A percentile compares a stretch with the other conserved stretches of the same genome.
phyloP scores from a whole-genome alignment of 2,888 invertebrate species.

The Gasteruption jaculator region DNA sequence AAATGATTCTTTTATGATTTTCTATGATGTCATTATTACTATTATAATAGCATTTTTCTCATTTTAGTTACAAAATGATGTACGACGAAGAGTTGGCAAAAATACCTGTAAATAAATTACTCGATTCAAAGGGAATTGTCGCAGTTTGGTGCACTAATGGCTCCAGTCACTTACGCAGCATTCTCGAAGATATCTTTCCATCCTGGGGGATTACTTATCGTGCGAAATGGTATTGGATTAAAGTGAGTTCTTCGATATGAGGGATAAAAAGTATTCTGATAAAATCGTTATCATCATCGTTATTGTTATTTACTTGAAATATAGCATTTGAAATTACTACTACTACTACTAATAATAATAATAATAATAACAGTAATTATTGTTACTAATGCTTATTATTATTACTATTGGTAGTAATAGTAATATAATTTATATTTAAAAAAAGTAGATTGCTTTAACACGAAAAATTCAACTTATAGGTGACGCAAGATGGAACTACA shows the following conservation, averaged over 20 bases:
- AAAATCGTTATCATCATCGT: not conserved
- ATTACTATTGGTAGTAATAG: not conserved
- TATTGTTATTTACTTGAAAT: not conserved
- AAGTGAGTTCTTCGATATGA: conserved; percentile 58
- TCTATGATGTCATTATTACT: no score
- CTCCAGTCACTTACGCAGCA: conserved; percentile 61
- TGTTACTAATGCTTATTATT: not conserved
- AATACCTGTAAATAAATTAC: conserved; percentile 66
- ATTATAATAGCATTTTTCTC: no score
- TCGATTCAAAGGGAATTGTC: conserved; percentile 64
- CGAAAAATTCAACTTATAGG: conserved; percentile 46
- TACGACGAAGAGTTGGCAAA: conserved; percentile 68
- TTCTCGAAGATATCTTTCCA: conserved; percentile 71
- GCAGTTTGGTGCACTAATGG: conserved; percentile 94
- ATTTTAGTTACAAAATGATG: conserved; percentile 74
- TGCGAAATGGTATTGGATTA: conserved; percentile 85
- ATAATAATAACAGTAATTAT: no score
- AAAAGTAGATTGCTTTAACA: conserved; percentile 2
- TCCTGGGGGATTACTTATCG: conserved; percentile 70
- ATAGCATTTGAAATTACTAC: not conserved
- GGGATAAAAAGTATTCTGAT: conserved; percentile 1
- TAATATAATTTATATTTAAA: conserved; percentile 1
- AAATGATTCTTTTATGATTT: no score
- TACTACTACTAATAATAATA: no score
- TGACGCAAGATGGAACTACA: conserved; percentile 65